phyloP scores from a whole-genome alignment of 1,140 invertebrate species.

The Bombus impatiens region DNA sequence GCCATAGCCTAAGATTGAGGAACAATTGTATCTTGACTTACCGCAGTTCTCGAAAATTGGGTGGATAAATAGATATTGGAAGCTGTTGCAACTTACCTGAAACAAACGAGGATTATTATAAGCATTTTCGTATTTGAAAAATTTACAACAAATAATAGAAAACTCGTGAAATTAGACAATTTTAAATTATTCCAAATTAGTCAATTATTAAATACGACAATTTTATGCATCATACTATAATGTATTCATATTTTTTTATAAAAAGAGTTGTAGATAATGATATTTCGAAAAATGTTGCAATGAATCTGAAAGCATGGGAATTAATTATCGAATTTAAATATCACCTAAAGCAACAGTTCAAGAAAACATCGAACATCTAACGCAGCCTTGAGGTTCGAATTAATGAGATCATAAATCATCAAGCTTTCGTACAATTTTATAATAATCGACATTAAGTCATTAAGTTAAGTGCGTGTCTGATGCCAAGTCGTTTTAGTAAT shows the following conservation, averaged over 20 bases:
- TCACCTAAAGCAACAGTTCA: not conserved
- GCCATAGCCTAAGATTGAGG: not conserved
- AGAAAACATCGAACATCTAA: not conserved
- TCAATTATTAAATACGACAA: no score
- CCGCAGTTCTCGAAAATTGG: constrained; percentile 5
- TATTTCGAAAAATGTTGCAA: no score
- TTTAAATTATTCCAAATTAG: no score
- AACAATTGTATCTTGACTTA: constrained; percentile 38
- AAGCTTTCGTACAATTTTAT: not conserved
- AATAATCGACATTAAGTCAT: not conserved
- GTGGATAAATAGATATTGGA: not conserved
- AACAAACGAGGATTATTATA: constrained; percentile 53
- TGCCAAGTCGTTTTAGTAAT: not conserved
- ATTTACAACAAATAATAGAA: not conserved
- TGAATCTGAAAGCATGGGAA: no score
- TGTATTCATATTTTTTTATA: no score
- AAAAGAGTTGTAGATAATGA: no score
- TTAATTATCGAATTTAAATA: not conserved
- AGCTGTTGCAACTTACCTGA: constrained; percentile 52
- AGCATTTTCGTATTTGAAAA: not conserved
- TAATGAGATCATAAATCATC: not conserved
- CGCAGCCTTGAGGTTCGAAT: not conserved
- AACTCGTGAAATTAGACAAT: no score
- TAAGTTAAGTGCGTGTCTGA: not conserved
- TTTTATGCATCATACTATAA: no score